A percentile compares a stretch with the other conserved stretches of the same genome.
phyloP scores from a whole-genome alignment of 2,888 invertebrate species.

The Galerucella calmariensis region DNA sequence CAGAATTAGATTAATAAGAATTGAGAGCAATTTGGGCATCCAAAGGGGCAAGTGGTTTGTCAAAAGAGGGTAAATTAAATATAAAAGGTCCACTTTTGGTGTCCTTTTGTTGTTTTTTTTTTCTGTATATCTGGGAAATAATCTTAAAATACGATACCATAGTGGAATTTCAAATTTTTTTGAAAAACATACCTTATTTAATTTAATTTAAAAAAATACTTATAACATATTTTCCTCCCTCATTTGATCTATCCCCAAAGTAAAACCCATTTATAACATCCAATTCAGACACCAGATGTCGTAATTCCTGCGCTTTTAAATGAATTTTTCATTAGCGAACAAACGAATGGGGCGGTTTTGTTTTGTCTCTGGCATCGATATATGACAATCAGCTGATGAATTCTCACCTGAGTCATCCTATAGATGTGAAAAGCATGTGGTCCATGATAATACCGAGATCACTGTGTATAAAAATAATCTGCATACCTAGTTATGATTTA shows the following conservation, averaged over 20 bases:
- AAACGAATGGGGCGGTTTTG: slow-evolving; percentile 44
- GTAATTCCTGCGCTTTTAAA: slow-evolving; percentile 40
- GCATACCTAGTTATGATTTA: not conserved
- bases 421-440: not conserved
- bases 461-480: not conserved
- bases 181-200: too few species aligned
- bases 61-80: slow-evolving; percentile 20
- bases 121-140: too few species aligned
- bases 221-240: not conserved
- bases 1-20: slow-evolving; percentile 23
- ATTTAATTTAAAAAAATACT: not conserved
- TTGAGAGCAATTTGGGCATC: slow-evolving; percentile 12
- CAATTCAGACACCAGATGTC: slow-evolving; percentile 45
- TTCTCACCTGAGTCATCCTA: slow-evolving; percentile 51
- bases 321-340: slow-evolving; percentile 51
- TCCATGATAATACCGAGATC: not conserved
- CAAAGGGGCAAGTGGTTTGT: slow-evolving; percentile 8
- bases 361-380: slow-evolving; percentile 40
- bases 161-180: not conserved
- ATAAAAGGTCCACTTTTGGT: not conserved
- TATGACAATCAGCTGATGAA: slow-evolving; percentile 50
- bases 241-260: not conserved
- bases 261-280: slow-evolving; percentile 9
- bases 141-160: too few species aligned
- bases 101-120: not conserved